These are phyloP conservation scores for Lasioglossum calceatum DNA, from an alignment of 2,888 invertebrate genomes.

Conservation along the genomic window DNA sequence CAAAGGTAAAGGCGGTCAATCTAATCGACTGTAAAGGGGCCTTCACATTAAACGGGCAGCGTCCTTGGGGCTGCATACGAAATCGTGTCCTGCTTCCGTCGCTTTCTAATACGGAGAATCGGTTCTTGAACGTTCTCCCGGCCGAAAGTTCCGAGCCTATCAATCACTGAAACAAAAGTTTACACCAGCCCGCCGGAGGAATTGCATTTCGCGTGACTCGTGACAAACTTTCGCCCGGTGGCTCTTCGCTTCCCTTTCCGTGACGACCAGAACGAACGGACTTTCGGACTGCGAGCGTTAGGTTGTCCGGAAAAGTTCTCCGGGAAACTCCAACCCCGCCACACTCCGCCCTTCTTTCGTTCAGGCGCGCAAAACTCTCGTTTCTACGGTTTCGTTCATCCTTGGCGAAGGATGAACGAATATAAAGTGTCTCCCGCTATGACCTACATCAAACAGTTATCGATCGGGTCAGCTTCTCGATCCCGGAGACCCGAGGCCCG, in stretches of 20 bases:
- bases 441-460: conserved; percentile 34
- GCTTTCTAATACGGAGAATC: background rate
- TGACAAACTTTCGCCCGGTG: background rate
- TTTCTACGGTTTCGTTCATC: conserved; percentile 37
- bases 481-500: background rate
- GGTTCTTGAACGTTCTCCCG: background rate
- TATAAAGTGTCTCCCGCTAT: conserved; percentile 2
- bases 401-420: conserved; percentile 12
- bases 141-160: background rate
- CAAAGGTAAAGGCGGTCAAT: conserved; percentile 33
- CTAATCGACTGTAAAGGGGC: conserved; percentile 52
- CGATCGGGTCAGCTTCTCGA: background rate
- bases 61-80: conserved; percentile 45
- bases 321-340: background rate
- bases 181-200: background rate
- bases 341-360: background rate
- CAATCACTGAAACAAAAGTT: conserved; percentile 24
- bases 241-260: background rate
- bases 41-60: conserved; percentile 31
- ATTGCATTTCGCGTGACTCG: conserved; percentile 21
- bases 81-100: conserved; percentile 18
- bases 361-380: background rate
- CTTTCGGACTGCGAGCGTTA: conserved; percentile 1
- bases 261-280: conserved; percentile 9
- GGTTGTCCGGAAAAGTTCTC: conserved; percentile 17